A percentile compares a stretch with the other conserved stretches of the same genome.
Conservation (phyloP, 2,888 invertebrate species). For the Chloroclystis v-ata region DNA sequence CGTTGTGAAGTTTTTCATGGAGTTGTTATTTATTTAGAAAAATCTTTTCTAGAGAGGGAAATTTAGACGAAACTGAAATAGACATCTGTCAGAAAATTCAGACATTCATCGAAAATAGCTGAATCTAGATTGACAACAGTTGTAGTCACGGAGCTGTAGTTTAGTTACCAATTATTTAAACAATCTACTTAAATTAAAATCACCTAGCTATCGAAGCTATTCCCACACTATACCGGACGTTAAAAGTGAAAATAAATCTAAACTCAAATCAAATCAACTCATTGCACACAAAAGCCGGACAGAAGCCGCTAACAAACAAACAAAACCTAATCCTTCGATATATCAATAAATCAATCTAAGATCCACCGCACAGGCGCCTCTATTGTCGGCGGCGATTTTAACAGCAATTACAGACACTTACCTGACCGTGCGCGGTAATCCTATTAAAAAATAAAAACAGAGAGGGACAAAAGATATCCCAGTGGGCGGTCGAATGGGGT, state of each 20-base stretch:
- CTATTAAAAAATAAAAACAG: slow-evolving; percentile 52
- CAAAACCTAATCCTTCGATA: slow-evolving; percentile 60
- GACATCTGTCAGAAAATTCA: no score
- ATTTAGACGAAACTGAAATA: no score
- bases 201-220: no score
- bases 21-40: no score
- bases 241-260: background rate
- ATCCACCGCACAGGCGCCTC: slow-evolving; percentile 62
- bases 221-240: background rate
- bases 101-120: no score
- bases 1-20: no score
- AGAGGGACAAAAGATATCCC: slow-evolving; percentile 39
- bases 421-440: slow-evolving; percentile 66
- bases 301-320: slow-evolving; percentile 65
- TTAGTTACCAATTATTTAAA: no score
- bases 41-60: no score
- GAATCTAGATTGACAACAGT: no score
- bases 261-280: slow-evolving; percentile 1
- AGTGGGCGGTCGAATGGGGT: slow-evolving; percentile 55
- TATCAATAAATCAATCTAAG: slow-evolving; percentile 75
- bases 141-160: no score
- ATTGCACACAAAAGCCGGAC: slow-evolving; percentile 21
- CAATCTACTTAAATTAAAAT: no score
- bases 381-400: slow-evolving; percentile 71
- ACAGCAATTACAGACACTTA: slow-evolving; percentile 77